Conservation (phyloP, 2,888 invertebrate genomes). For the Odontocerum albicorne region DNA sequence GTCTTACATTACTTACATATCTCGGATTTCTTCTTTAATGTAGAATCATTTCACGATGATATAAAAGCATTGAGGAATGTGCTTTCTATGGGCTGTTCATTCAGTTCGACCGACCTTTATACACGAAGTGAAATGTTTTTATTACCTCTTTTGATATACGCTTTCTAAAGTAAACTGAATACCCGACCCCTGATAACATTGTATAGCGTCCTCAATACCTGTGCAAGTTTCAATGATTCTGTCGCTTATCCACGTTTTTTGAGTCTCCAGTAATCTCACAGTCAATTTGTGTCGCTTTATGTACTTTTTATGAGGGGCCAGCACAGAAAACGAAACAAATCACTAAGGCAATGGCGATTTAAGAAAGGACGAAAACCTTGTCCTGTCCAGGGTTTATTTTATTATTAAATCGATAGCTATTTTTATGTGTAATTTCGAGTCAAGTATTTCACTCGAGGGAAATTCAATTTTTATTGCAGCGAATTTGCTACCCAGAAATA, state of each 20-base stretch:
- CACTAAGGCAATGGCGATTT: slow-evolving; percentile 6
- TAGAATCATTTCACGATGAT: too few relatives aligned
- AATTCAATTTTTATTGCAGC: not conserved
- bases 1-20: too few relatives aligned
- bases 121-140: slow-evolving; percentile 17
- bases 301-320: slow-evolving; percentile 18
- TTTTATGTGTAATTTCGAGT: not conserved
- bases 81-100: too few relatives aligned
- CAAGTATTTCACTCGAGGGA: not conserved
- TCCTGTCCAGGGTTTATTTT: slow-evolving; percentile 10
- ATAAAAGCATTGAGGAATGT: too few relatives aligned
- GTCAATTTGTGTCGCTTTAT: slow-evolving; percentile 22
- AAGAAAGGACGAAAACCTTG: slow-evolving; percentile 1
- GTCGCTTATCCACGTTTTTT: slow-evolving; percentile 7
- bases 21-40: too few relatives aligned
- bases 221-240: slow-evolving; percentile 12
- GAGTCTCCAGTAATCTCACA: slow-evolving; percentile 15
- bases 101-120: not conserved
- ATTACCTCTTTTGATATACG: slow-evolving; percentile 11
- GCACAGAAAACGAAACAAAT: slow-evolving; percentile 16
- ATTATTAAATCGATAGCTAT: slow-evolving; percentile 5
- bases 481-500: too few relatives aligned
- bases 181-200: slow-evolving; percentile 16
- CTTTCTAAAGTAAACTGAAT: slow-evolving; percentile 9
- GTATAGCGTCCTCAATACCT: slow-evolving; percentile 11